Evolutionary conservation across 2,888 invertebrate species (phyloP), one percentile per base, ranked within the genome.

Genomic region (Sylvicola cinctus): DNA sequence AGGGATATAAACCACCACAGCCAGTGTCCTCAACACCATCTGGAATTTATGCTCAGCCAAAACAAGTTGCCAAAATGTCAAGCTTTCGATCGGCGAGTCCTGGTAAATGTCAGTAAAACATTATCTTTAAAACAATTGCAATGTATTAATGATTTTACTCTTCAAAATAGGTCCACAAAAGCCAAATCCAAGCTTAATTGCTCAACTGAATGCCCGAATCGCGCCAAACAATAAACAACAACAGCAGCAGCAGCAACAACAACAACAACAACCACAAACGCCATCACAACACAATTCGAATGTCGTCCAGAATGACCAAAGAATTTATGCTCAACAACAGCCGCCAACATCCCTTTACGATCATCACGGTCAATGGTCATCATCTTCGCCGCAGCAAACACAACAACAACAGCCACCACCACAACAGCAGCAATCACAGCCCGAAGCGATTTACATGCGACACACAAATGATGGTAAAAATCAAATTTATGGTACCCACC

Each of bases 21-120:
- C 20, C 20, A 20, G 20, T 20, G 20, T 20, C 20, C 20, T 20
- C 20, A 8, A 6, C 20, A 20, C 8, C 20, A 20, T 20, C 20
- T 20, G 53, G 55, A 40, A 56, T 58, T 36, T 58, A 58, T 46
- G 59, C 58, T 33, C 58, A 59, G 43, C 59, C 58, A 17, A 58
- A 59, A 43, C 45, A 54, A 43, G 45, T 57, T 36, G 45, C 49
- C 41, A 57, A 49, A 43, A 53, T 58, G 53, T 55, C 58, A 31
- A 58, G 58, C 43, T 58, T 58, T 43, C 53, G 58, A 38, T 52
- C 40, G 31, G 38, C 41, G 33, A 54, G 54, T 36, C 49, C 53
- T 27, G 51, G 54, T 46, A 42, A 40, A 35, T 33, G 12, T n/a
- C 14, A 11, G 4, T 28, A 6, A 3, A 16, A 23, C 8, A 31